Conservation (phyloP, 2,113 vertebrate genomes). For the Entelurus aequoreus region DNA sequence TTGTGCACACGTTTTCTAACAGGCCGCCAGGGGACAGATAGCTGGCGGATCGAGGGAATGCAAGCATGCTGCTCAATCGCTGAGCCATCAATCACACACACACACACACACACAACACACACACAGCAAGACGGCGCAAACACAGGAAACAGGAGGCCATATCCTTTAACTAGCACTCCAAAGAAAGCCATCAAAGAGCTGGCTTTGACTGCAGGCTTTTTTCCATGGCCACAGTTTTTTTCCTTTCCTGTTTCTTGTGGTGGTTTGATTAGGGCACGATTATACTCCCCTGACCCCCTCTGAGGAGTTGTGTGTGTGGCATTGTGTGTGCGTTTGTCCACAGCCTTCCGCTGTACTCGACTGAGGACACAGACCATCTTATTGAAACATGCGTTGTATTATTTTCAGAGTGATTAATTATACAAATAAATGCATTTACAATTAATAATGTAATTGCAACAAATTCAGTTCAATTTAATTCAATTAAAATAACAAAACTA, state of each 20-base stretch:
- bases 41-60: slow-evolving; percentile 43
- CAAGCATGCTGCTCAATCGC: slow-evolving; percentile 55
- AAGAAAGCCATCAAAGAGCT: slow-evolving; percentile 60
- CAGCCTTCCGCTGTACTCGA: slow-evolving; percentile 25
- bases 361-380: slow-evolving; percentile 13
- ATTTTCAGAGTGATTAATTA: no score
- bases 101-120: slow-evolving; percentile 19
- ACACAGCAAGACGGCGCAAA: slow-evolving; percentile 47
- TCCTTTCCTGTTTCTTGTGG: slow-evolving; percentile 34
- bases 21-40: slow-evolving; percentile 46
- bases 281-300: slow-evolving; percentile 39
- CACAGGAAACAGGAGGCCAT: slow-evolving; percentile 57
- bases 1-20: slow-evolving; percentile 30
- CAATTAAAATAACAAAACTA: no score
- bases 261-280: slow-evolving; percentile 45
- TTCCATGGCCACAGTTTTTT: slow-evolving; percentile 45
- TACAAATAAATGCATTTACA: no score
- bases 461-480: no score
- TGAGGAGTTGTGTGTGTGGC: slow-evolving; percentile 26
- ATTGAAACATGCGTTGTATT: neutral
- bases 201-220: slow-evolving; percentile 45
- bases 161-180: slow-evolving; percentile 62
- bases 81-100: slow-evolving; percentile 54
- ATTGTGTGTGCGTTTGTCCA: slow-evolving; percentile 22
- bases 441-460: no score